Evolutionary conservation across 2,888 invertebrate species (phyloP), one percentile per base, ranked within the genome.

Genomic region (Chymomyza caudatula): DNA sequence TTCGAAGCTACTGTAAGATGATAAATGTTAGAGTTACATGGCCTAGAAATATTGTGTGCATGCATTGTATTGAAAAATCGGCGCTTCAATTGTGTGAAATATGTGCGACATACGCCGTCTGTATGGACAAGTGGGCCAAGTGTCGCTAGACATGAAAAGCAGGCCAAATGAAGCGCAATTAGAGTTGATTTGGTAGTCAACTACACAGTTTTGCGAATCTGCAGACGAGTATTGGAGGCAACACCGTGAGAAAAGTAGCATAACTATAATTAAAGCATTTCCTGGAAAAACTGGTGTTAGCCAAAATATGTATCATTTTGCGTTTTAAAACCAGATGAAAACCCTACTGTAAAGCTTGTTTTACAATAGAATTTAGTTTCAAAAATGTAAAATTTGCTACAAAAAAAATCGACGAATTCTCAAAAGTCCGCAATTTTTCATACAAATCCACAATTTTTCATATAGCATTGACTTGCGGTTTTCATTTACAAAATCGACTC

Each of bases 1-100:
- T 37, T 37, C 5, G 54, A 15, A 43, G 49, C 54, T 52, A 52
- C 15, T 13, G 3, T 42, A 47, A 44, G 25, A 17, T 37, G n/a
- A 22, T 37, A 68, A 70, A 71, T 70, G 71, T 58, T 66, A 71
- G 61, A 70, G 75, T 37, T 37, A 37, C 23, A 51, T 51, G 19
- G 22, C 51, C 19, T 20, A 51, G 51, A 22, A 51, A 51, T 19
- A 17, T 4, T 11, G 29, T 37, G 11, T 11, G 3, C 29, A 37
- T 37, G 29, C 29, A 37, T 47, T 47, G 47, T 17, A 47, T 37
- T 47, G 47, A 47, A 47, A 47, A 47, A 47, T 47, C 17, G 15
- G 13, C n/a, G 11, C 47, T 15, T 47, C 47, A 47, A 47, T 47
- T 47, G 47, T 47, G 47, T 47, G 47, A 47, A 47, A 47, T n/a